A percentile compares a stretch with the other conserved stretches of the same genome.
Evolutionary conservation across 2,113 vertebrate species (phyloP).

Genomic region (Hemibagrus wyckioides): DNA sequence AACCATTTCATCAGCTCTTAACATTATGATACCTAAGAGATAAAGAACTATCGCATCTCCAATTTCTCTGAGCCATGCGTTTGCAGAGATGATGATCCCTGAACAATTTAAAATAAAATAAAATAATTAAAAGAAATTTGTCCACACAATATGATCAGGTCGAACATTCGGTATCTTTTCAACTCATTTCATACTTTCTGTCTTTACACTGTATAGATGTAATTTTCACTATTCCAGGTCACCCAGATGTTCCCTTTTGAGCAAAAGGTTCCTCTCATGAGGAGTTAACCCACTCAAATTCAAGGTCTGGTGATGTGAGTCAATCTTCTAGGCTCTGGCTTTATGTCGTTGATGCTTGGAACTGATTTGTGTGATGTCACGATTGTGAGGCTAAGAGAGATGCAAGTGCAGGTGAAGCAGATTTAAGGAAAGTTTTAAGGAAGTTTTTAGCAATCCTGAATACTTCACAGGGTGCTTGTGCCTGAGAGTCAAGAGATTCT

Average conservation of each 20-base stretch:
- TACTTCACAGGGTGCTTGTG: too few relatives aligned
- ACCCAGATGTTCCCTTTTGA: background rate
- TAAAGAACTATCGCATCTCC: background rate
- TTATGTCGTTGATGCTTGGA: too few relatives aligned
- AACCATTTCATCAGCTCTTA: conserved; percentile 12
- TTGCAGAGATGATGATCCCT: background rate
- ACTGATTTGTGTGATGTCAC: too few relatives aligned
- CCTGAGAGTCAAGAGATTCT: background rate
- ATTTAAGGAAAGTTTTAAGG: too few relatives aligned
- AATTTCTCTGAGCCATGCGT: background rate
- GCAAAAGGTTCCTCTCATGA: background rate
- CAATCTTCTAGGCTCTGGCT: background rate
- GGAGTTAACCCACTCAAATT: background rate
- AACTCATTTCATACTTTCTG: background rate
- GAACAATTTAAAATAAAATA: background rate
- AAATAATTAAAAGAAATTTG: background rate
- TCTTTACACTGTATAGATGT: background rate
- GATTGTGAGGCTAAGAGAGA: too few relatives aligned
- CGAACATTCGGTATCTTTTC: background rate
- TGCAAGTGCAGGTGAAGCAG: too few relatives aligned
- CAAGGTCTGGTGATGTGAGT: background rate
- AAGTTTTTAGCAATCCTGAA: too few relatives aligned
- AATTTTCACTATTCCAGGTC: background rate
- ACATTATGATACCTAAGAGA: background rate
- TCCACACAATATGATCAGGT: background rate